Conservation (phyloP, 2,888 invertebrate genomes). For the Apamea anceps region DNA sequence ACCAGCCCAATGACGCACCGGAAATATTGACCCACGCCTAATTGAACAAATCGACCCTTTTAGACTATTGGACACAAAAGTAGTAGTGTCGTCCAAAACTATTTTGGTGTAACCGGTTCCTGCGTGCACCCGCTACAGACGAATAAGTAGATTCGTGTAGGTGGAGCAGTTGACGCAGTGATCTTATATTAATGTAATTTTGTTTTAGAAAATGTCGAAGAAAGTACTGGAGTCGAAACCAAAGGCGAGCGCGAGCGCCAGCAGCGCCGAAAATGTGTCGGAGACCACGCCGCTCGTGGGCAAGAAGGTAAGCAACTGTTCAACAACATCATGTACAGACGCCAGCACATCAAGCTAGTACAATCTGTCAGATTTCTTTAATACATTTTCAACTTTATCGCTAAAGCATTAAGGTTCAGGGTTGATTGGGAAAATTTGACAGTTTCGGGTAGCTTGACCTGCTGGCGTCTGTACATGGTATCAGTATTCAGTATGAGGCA, state of each 20-base stretch:
- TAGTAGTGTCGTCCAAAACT: constrained; percentile 24
- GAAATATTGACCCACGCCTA: constrained; percentile 66
- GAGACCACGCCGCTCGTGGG: constrained; percentile 82
- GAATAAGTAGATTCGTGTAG: constrained; percentile 38
- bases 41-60: constrained; percentile 63
- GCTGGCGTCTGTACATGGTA: too few species aligned
- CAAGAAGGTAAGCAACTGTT: constrained; percentile 75
- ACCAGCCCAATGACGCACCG: constrained; percentile 70
- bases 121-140: constrained; percentile 35
- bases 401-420: too few species aligned
- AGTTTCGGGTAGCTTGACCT: too few species aligned
- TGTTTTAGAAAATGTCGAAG: constrained; percentile 77
- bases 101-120: constrained; percentile 47
- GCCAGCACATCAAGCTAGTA: too few species aligned
- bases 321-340: not conserved
- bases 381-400: too few species aligned
- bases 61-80: constrained; percentile 35
- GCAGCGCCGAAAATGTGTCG: constrained; percentile 66
- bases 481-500: not conserved
- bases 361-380: too few species aligned
- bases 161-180: constrained; percentile 20
- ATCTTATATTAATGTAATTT: constrained; percentile 32
- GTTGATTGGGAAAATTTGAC: too few species aligned
- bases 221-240: constrained; percentile 58
- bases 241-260: constrained; percentile 52